phyloP scores from a whole-genome alignment of 2,888 invertebrate species.

The Leptopilina drosophilae region DNA sequence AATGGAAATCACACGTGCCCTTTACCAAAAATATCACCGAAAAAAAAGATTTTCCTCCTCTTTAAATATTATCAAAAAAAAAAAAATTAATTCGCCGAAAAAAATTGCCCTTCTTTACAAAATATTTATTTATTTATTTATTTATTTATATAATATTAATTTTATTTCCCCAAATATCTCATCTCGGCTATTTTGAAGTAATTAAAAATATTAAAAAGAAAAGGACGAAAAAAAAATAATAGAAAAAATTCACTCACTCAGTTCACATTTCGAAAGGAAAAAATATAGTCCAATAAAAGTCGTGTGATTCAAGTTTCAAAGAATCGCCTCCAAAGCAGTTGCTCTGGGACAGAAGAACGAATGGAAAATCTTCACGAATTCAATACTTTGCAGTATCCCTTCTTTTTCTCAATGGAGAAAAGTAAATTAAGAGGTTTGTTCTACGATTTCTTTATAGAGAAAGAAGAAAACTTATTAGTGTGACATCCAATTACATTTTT shows the following conservation, averaged over 20 bases:
- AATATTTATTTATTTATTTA: no score
- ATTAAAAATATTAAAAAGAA: neutral
- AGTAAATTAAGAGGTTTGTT: constrained; percentile 16
- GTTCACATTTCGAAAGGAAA: neutral
- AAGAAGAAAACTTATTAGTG: neutral
- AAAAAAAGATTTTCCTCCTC: constrained; percentile 13
- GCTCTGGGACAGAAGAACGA: constrained; percentile 25
- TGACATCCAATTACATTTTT: constrained; percentile 20
- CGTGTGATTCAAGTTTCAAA: constrained; percentile 28
- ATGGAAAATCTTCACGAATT: constrained; percentile 17
- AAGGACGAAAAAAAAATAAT: neutral
- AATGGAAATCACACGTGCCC: constrained; percentile 21
- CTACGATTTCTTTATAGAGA: neutral
- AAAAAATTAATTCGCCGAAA: constrained; percentile 25
- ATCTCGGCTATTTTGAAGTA: neutral
- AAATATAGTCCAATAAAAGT: constrained; percentile 9
- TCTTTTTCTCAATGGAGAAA: neutral
- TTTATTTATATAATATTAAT: no score
- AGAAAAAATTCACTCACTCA: neutral
- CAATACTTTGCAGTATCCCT: constrained; percentile 3
- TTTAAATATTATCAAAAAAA: neutral
- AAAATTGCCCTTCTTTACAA: constrained; percentile 1
- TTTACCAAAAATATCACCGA: neutral
- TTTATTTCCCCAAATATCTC: neutral
- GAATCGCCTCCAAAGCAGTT: constrained; percentile 24